Percentiles rank a stretch among this genome's conserved stretches.
Conservation (phyloP, 2,797 vertebrate species). For the Cryptoblepharus egeriae region DNA sequence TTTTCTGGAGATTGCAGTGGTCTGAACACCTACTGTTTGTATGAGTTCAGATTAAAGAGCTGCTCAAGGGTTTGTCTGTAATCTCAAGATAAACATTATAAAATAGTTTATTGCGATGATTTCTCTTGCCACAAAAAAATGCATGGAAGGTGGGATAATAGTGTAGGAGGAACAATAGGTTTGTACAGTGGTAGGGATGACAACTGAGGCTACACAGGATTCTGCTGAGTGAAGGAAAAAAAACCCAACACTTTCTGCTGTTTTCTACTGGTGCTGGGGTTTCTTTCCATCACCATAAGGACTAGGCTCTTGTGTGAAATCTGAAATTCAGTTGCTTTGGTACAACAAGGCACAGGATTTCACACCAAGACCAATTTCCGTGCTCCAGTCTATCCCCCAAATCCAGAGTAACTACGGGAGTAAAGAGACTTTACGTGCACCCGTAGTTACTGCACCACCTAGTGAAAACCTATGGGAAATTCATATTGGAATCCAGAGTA, state of each 20-base stretch:
- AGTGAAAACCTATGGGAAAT: too few species aligned
- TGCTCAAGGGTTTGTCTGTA: too few species aligned
- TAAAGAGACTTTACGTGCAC: too few species aligned
- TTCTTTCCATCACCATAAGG: background rate
- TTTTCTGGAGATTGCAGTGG: background rate
- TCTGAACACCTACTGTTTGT: slow-evolving; percentile 43
- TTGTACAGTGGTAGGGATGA: background rate
- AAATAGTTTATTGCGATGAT: background rate
- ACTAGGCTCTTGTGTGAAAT: background rate
- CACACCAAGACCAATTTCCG: background rate
- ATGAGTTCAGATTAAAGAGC: slow-evolving; percentile 10
- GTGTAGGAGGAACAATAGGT: background rate
- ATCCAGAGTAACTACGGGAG: too few species aligned
- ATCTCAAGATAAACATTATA: background rate
- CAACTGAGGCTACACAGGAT: background rate
- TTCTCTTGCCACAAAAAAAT: background rate
- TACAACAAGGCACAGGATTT: background rate
- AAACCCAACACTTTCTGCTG: background rate
- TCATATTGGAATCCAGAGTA: too few species aligned
- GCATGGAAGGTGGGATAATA: background rate
- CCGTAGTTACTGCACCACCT: too few species aligned
- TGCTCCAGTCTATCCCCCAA: too few species aligned
- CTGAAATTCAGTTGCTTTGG: background rate
- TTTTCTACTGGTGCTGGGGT: background rate
- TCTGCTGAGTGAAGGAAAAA: background rate